Evolutionary conservation across 2,113 vertebrate genomes (phyloP), one percentile per base, ranked within the genome.

Genomic region (Archocentrus centrarchus): DNA sequence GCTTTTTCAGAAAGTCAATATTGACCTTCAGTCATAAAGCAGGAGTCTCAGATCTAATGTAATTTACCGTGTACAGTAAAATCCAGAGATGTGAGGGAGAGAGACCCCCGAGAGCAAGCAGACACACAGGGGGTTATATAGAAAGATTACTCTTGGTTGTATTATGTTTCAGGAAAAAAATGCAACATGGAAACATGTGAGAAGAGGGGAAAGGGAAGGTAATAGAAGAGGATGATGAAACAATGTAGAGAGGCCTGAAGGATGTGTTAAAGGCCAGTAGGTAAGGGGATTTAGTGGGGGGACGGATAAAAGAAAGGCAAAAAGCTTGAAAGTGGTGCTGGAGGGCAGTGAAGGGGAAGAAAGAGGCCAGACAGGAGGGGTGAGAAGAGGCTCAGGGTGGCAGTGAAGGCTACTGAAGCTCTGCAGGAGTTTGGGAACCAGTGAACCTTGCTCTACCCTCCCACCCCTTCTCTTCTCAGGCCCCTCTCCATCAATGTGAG

Each of bases 341-440:
- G 86, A 86, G 90, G 87, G 91, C 90, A 92, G 89, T 57, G 84
- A 89, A 92, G 88, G 86, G 90, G 88, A 93, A 93, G 88, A 88
- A 89, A 89, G 85, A 87, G 81, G 86, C 86, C 84, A 70, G 91
- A 81, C 85, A 90, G 91, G 88, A 90, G 92, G 91, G 91, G 82
- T 70, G 85, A 92, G 91, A 87, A 79, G 85, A 85, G 89, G 84
- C 92, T 88, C 77, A 87, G 91, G 86, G 87, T 92, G 94, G 87
- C 88, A 90, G 86, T 81, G 84, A 89, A 89, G 90, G 77, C 93
- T 86, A 91, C 91, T 90, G 93, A 92, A 93, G 89, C 94, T 89
- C 94, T 81, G 89, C 94, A 93, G 94, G 93, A 93, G 93, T 93
- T 94, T 93, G 92, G 89, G 93, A 95, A 93, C 83, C 90, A 92